A percentile compares a stretch with the other conserved stretches of the same genome.
Conservation (phyloP, 2,888 invertebrate genomes). For the Biston stratarius region DNA sequence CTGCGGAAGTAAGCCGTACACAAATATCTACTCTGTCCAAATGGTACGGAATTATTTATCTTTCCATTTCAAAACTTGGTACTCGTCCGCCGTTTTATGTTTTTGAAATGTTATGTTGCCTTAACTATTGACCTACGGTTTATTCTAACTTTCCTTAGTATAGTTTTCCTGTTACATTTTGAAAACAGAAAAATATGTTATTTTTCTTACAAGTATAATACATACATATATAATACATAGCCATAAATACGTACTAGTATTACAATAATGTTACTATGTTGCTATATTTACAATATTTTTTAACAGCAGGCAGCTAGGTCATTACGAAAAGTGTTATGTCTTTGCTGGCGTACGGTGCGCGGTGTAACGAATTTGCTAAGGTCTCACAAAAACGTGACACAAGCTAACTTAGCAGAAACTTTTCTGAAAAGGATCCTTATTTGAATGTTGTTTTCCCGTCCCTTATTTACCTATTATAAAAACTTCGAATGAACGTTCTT, state of each 20-base stretch:
- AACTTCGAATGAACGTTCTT: conserved; percentile 44
- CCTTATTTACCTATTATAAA: conserved; percentile 53
- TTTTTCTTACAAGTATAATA: too few relatives aligned
- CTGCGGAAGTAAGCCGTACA: conserved; percentile 45
- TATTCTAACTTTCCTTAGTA: conserved; percentile 7
- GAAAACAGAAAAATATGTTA: not conserved
- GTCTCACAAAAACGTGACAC: conserved; percentile 48
- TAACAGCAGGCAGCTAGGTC: conserved; percentile 1
- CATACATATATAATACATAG: not conserved
- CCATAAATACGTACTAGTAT: not conserved
- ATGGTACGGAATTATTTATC: conserved; percentile 60
- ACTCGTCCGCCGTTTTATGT: conserved; percentile 57
- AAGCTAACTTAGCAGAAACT: conserved; percentile 49
- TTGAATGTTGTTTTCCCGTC: conserved; percentile 42
- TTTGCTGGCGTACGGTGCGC: conserved; percentile 44
- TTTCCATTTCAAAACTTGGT: conserved; percentile 53
- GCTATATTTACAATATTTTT: not conserved
- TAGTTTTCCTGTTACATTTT: conserved; percentile 11
- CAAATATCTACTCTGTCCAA: conserved; percentile 50
- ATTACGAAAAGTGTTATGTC: conserved; percentile 19
- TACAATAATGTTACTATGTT: not conserved
- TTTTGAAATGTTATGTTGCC: conserved; percentile 41
- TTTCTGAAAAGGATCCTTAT: conserved; percentile 51
- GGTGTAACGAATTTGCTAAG: conserved; percentile 54
- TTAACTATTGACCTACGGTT: conserved; percentile 6